These are phyloP conservation scores for Tangara arthus DNA, from an alignment of 2,797 vertebrate genomes.

Conservation along the genomic window DNA sequence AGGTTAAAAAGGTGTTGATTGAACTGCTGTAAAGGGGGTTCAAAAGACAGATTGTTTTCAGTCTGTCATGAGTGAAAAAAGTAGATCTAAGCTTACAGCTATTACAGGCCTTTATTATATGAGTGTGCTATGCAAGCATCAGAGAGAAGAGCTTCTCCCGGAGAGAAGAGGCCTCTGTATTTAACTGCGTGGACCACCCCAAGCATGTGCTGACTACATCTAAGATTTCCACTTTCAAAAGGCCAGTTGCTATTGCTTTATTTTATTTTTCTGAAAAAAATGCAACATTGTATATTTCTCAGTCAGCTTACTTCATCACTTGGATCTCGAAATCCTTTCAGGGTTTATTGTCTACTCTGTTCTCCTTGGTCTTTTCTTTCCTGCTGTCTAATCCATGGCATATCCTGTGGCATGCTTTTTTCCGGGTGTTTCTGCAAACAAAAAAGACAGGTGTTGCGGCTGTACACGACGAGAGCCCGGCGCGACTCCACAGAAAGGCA, in stretches of 20 bases:
- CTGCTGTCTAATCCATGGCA: not conserved
- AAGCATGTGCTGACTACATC: not conserved
- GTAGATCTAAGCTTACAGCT: not conserved
- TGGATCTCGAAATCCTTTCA: not conserved
- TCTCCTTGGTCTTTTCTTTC: not conserved
- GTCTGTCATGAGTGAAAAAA: not conserved
- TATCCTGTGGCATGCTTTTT: not conserved
- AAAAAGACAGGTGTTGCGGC: not conserved
- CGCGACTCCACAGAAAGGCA: no score
- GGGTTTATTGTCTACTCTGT: not conserved
- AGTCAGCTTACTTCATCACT: not conserved
- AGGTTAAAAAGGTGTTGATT: not conserved
- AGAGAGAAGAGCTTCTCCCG: not conserved
- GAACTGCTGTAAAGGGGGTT: not conserved
- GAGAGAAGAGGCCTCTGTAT: not conserved
- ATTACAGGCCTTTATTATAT: not conserved
- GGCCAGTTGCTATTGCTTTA: not conserved
- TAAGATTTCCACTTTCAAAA: not conserved
- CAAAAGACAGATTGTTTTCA: not conserved
- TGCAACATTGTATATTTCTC: not conserved
- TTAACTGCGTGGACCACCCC: not conserved
- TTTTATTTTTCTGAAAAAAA: not conserved
- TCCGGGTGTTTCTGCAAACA: not conserved
- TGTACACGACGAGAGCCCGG: no score
- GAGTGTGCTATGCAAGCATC: not conserved